These are phyloP conservation scores for Coryphaenoides rupestris DNA, from an alignment of 2,113 vertebrate species.

Conservation along the genomic window DNA sequence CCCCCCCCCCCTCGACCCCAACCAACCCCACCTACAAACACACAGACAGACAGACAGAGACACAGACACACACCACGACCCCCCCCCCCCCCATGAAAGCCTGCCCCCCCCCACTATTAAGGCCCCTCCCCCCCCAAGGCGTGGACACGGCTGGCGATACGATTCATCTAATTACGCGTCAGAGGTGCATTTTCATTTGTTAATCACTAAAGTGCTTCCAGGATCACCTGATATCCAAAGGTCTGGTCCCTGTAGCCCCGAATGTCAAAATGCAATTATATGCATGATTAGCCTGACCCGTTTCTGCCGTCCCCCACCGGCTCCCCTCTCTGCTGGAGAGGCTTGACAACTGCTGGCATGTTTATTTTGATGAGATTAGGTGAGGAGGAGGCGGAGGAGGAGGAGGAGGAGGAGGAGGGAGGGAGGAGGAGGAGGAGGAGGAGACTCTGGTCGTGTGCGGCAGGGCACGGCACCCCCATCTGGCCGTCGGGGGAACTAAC, in stretches of 20 bases:
- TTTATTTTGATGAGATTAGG: conserved; percentile 78
- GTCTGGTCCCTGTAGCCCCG: conserved; percentile 79
- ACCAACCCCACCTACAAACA: no score
- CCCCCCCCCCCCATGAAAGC: conserved; percentile 42
- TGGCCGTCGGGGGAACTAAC: conserved; percentile 63
- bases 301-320: conserved; percentile 72
- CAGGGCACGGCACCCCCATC: conserved; percentile 74
- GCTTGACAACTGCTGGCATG: conserved; percentile 71
- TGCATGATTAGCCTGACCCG: conserved; percentile 87
- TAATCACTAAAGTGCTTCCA: conserved; percentile 83
- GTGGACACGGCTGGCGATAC: conserved; percentile 64
- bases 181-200: conserved; percentile 79
- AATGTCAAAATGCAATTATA: conserved; percentile 92
- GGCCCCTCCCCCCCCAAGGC: conserved; percentile 53
- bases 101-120: conserved; percentile 35
- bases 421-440: conserved; percentile 51
- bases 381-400: conserved; percentile 42
- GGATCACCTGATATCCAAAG: conserved; percentile 82
- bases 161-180: conserved; percentile 76
- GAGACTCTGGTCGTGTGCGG: conserved; percentile 54
- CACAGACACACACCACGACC: not conserved
- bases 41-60: no score
- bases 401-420: conserved; percentile 17
- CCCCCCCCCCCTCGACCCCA: conserved; percentile 36
- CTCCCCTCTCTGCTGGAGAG: conserved; percentile 54